Evolutionary conservation across 2,888 invertebrate genomes (phyloP), one percentile per base, ranked within the genome.

Genomic region (Monochamus alternatus): DNA sequence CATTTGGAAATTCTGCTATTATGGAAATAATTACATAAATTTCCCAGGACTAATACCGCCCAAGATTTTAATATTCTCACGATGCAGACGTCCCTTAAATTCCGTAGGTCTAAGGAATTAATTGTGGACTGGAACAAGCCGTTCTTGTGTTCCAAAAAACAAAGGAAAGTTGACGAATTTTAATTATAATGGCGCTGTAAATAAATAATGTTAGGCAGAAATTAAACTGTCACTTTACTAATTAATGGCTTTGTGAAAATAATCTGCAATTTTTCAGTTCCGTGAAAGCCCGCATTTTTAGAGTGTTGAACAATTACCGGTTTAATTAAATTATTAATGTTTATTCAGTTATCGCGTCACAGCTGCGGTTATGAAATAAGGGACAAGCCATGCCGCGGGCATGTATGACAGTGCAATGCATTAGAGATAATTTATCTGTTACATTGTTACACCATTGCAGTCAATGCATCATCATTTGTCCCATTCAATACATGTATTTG

Each of bases 161-260:
- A 70, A 70, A 69, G 65, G 73, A 63, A 73, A 75, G 59, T 75
- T 75, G 75, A 73, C 75, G 67, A 73, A 68, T 75, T 75, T 75
- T 73, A 75, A 75, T 75, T 69, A 75, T 68, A 72, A 64, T 68
- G 64, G 64, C 52, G 66, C 3, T 73, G 63, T 67, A 64, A 72
- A 72, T 77, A 67, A 68, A 74, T 63, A 72, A 77, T 75, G 73
- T 69, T 58, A 60, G 73, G 68, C 68, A 60, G 60, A 77, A 77
- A 77, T 75, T 73, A 73, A 75, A 77, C 63, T 77, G 77, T 67
- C 74, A 77, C 64, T 55, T 55, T 72, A 64, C 47, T 75, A 75
- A 75, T 75, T 75, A 75, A 75, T 75, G 68, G 64, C 68, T 72
- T 66, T 67, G 63, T 72, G 65, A 30, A 75, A 68, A 69, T 65